These are phyloP conservation scores for Iselma pallidipennis DNA, from an alignment of 2,888 invertebrate species.

Conservation along the genomic window DNA sequence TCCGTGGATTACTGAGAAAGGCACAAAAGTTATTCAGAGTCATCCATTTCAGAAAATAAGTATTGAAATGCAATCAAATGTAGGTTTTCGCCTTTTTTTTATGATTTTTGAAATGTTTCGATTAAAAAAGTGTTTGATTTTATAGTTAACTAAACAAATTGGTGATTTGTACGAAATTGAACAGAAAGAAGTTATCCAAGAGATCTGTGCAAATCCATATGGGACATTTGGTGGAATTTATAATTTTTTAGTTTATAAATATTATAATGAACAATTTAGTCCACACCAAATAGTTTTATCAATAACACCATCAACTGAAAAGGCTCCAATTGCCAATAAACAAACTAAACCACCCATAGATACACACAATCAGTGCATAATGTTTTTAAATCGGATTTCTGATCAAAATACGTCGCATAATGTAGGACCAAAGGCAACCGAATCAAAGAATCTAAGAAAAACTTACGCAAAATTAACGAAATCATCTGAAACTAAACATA, in stretches of 20 bases:
- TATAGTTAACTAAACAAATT: slow-evolving; percentile 59
- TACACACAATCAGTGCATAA: slow-evolving; percentile 20
- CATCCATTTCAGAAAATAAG: slow-evolving; percentile 57
- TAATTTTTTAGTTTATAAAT: slow-evolving; percentile 58
- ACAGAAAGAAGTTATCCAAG: slow-evolving; percentile 56
- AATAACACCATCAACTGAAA: not conserved
- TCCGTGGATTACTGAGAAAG: slow-evolving; percentile 63
- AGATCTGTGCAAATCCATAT: slow-evolving; percentile 61
- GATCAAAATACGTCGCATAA: too few species aligned
- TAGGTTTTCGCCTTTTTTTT: slow-evolving; percentile 9
- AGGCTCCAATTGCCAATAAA: not conserved
- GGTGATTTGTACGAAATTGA: slow-evolving; percentile 57
- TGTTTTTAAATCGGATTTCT: slow-evolving; percentile 14
- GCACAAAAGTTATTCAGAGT: slow-evolving; percentile 58
- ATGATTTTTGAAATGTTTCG: not conserved
- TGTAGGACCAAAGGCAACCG: too few species aligned
- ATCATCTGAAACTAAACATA: not conserved
- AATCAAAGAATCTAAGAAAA: too few species aligned
- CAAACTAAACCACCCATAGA: slow-evolving; percentile 10
- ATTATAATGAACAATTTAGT: slow-evolving; percentile 25
- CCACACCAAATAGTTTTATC: slow-evolving; percentile 5
- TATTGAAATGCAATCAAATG: slow-evolving; percentile 42
- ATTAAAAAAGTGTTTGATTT: slow-evolving; percentile 9
- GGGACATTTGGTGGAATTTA: slow-evolving; percentile 65
- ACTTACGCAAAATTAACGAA: not conserved